These are phyloP conservation scores for Corythornis cristatus DNA, from an alignment of 2,113 vertebrate genomes.

Conservation along the genomic window DNA sequence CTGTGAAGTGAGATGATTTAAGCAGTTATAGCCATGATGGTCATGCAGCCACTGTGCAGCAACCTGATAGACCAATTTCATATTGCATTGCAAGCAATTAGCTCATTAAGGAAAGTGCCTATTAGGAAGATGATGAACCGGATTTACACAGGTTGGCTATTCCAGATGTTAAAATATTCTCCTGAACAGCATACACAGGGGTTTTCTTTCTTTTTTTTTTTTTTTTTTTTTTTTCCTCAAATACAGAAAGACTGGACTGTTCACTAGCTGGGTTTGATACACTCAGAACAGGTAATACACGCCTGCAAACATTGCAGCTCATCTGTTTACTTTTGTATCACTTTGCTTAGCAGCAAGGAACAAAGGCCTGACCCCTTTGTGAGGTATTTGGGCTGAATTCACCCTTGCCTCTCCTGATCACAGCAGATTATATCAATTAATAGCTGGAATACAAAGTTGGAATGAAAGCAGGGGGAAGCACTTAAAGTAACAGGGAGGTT, in stretches of 20 bases:
- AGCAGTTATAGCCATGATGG: background rate
- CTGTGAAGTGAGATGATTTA: background rate
- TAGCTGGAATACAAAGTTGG: background rate
- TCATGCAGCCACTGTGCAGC: background rate
- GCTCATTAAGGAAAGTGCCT: background rate
- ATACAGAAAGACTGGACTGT: too few relatives aligned
- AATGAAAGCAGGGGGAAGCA: background rate
- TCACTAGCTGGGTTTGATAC: background rate
- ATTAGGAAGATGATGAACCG: background rate
- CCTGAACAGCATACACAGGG: background rate
- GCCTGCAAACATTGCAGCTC: background rate
- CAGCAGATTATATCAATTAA: background rate
- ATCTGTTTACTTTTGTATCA: background rate
- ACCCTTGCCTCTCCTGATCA: background rate
- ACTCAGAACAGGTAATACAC: background rate
- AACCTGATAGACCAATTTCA: background rate
- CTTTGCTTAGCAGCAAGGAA: background rate
- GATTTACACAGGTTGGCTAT: background rate
- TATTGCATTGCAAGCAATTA: background rate
- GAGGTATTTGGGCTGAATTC: background rate
- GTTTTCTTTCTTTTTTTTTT: background rate
- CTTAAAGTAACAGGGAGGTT: background rate
- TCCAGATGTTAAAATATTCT: background rate
- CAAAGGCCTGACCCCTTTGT: background rate
- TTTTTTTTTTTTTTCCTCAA: background rate